Evolutionary conservation across 2,113 vertebrate genomes (phyloP).

Genomic region (Saiga tatarica): DNA sequence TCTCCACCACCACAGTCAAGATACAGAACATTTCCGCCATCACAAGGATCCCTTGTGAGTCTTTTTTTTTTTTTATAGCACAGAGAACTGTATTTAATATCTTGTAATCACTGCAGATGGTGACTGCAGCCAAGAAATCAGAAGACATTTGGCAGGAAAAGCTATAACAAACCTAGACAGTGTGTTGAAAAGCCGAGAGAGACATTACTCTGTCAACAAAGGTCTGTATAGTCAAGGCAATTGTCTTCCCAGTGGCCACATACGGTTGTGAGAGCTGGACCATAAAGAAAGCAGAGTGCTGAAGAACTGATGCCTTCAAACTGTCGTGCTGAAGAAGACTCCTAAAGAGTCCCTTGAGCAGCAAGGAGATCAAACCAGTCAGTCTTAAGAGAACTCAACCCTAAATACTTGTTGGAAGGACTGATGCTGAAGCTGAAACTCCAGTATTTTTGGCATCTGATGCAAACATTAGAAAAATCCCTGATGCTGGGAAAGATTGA

Average conservation of each 20-base stretch:
- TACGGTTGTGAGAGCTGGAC: background rate
- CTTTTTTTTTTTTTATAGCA: background rate
- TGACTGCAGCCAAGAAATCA: background rate
- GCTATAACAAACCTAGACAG: background rate
- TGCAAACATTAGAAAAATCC: background rate
- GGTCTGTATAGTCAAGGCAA: background rate
- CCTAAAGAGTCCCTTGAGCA: background rate
- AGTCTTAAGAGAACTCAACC: background rate
- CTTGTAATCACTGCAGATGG: background rate
- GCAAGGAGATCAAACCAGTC: background rate
- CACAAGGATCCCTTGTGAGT: background rate
- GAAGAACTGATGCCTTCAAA: background rate
- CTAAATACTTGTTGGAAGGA: background rate
- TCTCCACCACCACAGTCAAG: background rate
- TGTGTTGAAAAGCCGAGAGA: background rate
- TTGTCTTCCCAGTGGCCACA: background rate
- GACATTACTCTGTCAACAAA: background rate
- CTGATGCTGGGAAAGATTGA: background rate
- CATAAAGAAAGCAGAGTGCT: fast-evolving
- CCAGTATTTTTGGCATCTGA: background rate
- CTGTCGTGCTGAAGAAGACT: background rate
- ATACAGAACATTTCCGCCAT: no score
- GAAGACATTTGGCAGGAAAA: background rate
- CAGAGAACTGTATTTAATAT: background rate
- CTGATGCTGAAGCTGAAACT: background rate